Base-by-base conservation (phyloP, 2,113 vertebrate species). In the Stegastes partitus region DNA sequence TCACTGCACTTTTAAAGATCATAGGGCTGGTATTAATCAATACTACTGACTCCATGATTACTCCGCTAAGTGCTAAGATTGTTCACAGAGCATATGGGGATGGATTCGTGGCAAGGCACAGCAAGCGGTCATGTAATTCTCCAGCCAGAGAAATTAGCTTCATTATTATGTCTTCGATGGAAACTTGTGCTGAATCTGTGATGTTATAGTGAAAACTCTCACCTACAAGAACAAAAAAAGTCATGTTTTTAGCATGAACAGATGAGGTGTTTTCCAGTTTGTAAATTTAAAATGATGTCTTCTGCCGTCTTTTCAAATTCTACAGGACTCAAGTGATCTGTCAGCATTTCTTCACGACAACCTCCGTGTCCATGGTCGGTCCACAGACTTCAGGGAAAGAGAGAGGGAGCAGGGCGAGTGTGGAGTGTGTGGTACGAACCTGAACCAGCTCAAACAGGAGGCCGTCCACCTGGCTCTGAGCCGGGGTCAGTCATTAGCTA, bases 361-460 rank as follows among this genome's bases (percentile, higher is more conserved):
- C 78, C 95, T 99, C 18, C 96, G 96, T 26, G 95, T 96, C 81
- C 97, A 97, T 18, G 95, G 95, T 54, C 81, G 88, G 11, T 55
- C 76, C 28, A 95, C 93, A 22, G 98, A 97, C 68, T 94, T 95
- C 0, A 96, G 96, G 95, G 96, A 96, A 0, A 94, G 96, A 95
- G 96, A 97, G 0, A 94, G 96, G 74, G 94, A 96, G 44, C 96
- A 95, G 86, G 97, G 96, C 73, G 93, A 95, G 82, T 99, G 98
- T 79, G 95, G 96, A 5, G 90, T 96, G 73, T 99, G 98, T 66
- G 95, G 96, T 45, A 94, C 96, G 0, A 97, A 96, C 89, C 90
- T 97, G 91, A 96, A 95, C 91, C 97, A 97, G 91, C 82, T 99
- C 81, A 98, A 98, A 90, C 97, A 97, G 83, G 98, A 99, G 83